These are phyloP conservation scores for Crax fasciolata DNA, from an alignment of 2,797 vertebrate genomes.

Conservation along the genomic window DNA sequence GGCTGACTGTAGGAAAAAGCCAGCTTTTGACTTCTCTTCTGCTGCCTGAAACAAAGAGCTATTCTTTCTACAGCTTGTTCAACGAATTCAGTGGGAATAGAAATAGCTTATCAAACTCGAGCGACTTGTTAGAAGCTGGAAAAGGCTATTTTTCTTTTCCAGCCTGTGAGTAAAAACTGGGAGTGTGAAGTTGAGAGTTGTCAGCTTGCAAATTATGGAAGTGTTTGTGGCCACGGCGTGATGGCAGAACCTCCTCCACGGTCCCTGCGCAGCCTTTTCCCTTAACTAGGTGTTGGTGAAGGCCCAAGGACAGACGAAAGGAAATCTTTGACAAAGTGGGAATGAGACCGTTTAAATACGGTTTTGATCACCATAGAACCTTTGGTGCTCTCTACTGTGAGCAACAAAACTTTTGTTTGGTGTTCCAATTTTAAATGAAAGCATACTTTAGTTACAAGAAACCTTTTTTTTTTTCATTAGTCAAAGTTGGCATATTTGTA, in stretches of 20 bases:
- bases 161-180: neutral
- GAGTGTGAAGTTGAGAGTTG: slow-evolving; percentile 64
- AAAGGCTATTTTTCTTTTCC: slow-evolving; percentile 67
- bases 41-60: slow-evolving; percentile 59
- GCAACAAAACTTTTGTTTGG: slow-evolving; percentile 24
- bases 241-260: slow-evolving; percentile 30
- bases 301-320: neutral
- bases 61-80: slow-evolving; percentile 12
- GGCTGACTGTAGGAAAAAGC: neutral
- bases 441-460: neutral
- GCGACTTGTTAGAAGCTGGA: slow-evolving; percentile 52
- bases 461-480: neutral
- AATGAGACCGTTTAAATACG: neutral
- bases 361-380: neutral
- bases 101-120: slow-evolving; percentile 57
- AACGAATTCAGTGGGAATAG: neutral
- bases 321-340: slow-evolving; percentile 29
- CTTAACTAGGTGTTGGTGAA: slow-evolving; percentile 44
- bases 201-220: slow-evolving; percentile 48
- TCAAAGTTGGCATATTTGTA: neutral
- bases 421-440: neutral
- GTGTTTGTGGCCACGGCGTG: slow-evolving; percentile 32
- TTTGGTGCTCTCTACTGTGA: neutral
- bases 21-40: slow-evolving; percentile 9
- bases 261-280: neutral